Conservation (phyloP, 2,888 invertebrate species). For the Abrostola tripartita region DNA sequence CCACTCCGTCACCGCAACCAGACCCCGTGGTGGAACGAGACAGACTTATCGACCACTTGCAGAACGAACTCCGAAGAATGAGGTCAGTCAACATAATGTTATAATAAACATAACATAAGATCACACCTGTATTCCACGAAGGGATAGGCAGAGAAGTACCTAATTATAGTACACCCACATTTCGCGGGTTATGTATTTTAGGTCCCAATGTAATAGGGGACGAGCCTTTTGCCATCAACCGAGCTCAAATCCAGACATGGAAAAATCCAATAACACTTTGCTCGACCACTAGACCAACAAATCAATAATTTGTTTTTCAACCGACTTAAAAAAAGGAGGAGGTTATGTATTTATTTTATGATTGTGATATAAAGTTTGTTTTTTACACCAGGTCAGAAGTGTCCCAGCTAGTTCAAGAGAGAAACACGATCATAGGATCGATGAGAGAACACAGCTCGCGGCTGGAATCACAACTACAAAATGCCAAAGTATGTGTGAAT, state of each 20-base stretch:
- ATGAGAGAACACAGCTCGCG: conserved; percentile 81
- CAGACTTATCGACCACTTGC: conserved; percentile 93
- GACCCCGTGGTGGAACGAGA: conserved; percentile 90
- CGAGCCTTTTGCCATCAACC: too few species aligned
- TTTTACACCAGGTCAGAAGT: conserved; percentile 70
- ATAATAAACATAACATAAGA: too few species aligned
- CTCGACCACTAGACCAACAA: too few species aligned
- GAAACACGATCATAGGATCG: conserved; percentile 78
- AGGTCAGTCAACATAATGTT: conserved; percentile 77
- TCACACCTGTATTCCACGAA: too few species aligned
- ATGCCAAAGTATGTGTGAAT: conserved; percentile 66
- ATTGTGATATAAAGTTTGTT: not conserved
- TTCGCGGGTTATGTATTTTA: too few species aligned
- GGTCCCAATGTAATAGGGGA: too few species aligned
- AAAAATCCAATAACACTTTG: too few species aligned
- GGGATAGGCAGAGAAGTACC: not conserved
- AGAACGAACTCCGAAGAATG: conserved; percentile 92
- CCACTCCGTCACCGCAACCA: conserved; percentile 77
- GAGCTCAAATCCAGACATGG: too few species aligned
- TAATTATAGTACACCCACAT: not conserved
- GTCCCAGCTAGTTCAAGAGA: conserved; percentile 79
- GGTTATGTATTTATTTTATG: too few species aligned
- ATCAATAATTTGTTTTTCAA: too few species aligned
- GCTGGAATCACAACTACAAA: conserved; percentile 76
- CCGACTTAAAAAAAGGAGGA: too few species aligned